phyloP scores from a whole-genome alignment of 2,797 vertebrate species.

The Syndactyla subalaris region DNA sequence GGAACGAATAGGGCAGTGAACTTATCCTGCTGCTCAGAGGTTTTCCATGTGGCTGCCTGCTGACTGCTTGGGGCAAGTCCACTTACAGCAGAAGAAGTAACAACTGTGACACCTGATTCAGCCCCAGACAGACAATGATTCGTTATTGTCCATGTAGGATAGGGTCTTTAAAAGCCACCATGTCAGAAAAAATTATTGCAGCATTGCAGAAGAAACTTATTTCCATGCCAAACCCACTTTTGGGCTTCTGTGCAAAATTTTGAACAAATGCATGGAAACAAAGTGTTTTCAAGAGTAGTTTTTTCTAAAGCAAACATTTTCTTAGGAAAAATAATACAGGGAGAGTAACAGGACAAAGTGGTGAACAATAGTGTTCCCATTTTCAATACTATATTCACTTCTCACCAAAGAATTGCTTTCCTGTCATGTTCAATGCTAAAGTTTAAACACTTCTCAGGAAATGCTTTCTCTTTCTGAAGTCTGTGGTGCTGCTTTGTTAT shows the following conservation, averaged over 20 bases:
- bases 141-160: background rate
- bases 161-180: background rate
- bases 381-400: background rate
- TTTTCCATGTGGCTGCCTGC: background rate
- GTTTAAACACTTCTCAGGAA: background rate
- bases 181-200: background rate
- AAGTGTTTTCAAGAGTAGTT: background rate
- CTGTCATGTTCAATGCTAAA: background rate
- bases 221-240: background rate
- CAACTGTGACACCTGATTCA: background rate
- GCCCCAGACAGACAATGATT: background rate
- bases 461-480: background rate
- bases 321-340: background rate
- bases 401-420: background rate
- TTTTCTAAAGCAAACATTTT: background rate
- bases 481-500: slow-evolving; percentile 35
- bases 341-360: background rate
- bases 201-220: background rate
- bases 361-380: background rate
- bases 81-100: background rate
- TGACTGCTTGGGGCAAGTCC: background rate
- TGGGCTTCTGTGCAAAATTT: background rate
- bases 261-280: background rate
- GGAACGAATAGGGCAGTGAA: background rate
- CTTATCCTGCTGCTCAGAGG: background rate